These are phyloP conservation scores for Lutjanus campechanus DNA, from an alignment of 2,797 vertebrate species.

Conservation along the genomic window DNA sequence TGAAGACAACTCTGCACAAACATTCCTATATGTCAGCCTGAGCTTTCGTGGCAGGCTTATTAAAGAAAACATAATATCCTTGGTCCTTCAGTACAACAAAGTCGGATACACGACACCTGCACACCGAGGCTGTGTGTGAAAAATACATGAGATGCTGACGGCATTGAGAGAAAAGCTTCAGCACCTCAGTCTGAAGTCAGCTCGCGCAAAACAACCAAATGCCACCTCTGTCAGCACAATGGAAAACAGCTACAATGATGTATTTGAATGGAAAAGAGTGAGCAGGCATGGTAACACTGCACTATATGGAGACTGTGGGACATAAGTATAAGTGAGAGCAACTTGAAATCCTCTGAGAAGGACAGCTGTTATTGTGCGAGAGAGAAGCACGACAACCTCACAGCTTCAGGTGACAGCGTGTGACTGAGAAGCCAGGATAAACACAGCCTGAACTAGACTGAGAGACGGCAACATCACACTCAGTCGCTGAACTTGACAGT, in stretches of 20 bases:
- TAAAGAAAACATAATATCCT: constrained; percentile 44
- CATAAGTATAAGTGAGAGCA: not conserved
- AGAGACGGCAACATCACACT: constrained; percentile 29
- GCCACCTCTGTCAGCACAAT: constrained; percentile 14
- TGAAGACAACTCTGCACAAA: constrained; percentile 25
- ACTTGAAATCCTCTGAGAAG: constrained; percentile 4
- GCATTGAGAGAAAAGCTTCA: constrained; percentile 13
- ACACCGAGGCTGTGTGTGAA: constrained; percentile 49
- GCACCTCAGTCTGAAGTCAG: constrained; percentile 22
- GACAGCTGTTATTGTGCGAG: constrained; percentile 23
- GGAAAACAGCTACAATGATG: not conserved
- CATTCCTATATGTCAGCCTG: not conserved
- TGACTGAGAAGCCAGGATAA: constrained; percentile 25
- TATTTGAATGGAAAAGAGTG: not conserved
- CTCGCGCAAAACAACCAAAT: constrained; percentile 52
- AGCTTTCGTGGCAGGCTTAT: constrained; percentile 36
- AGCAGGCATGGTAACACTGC: not conserved
- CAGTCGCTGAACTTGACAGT: constrained; percentile 35
- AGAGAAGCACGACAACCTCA: constrained; percentile 34
- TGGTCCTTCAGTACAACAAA: constrained; percentile 21
- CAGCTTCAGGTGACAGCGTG: constrained; percentile 52
- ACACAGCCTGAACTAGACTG: constrained; percentile 11
- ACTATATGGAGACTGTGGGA: not conserved
- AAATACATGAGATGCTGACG: constrained; percentile 69
- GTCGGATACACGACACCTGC: constrained; percentile 62